Conservation (phyloP, 2,113 vertebrate genomes). For the Pedetes capensis region DNA sequence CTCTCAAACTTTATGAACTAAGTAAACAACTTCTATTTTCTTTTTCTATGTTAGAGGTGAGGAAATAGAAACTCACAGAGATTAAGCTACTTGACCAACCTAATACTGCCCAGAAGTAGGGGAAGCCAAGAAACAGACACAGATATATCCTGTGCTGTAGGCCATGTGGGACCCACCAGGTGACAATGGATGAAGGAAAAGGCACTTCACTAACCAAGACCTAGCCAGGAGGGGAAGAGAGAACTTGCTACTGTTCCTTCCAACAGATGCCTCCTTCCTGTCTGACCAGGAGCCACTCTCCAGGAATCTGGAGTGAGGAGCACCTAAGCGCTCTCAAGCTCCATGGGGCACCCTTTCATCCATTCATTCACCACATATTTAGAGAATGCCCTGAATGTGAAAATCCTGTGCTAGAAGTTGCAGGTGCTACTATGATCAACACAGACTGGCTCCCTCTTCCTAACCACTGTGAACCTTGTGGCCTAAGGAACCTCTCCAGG, state of each 20-base stretch:
- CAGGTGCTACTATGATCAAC: background rate
- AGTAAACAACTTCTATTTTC: background rate
- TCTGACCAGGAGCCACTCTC: background rate
- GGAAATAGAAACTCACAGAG: background rate
- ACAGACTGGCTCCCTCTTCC: background rate
- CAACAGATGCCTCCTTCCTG: background rate
- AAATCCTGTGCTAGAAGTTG: background rate
- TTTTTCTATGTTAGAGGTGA: background rate
- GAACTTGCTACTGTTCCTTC: background rate
- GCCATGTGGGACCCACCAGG: fast-evolving
- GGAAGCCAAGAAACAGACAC: background rate
- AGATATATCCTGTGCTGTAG: background rate
- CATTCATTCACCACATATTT: background rate
- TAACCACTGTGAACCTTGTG: too few relatives aligned
- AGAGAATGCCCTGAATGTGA: background rate
- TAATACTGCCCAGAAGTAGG: background rate
- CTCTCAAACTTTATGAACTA: background rate
- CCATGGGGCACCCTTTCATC: background rate
- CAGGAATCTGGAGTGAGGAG: background rate
- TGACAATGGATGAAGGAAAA: background rate
- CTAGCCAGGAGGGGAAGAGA: background rate
- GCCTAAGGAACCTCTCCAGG: background rate
- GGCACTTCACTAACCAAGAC: background rate
- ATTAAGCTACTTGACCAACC: background rate
- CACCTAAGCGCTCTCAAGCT: background rate